phyloP scores from a whole-genome alignment of 2,113 vertebrate genomes.

The Grammomys dolichurus region DNA sequence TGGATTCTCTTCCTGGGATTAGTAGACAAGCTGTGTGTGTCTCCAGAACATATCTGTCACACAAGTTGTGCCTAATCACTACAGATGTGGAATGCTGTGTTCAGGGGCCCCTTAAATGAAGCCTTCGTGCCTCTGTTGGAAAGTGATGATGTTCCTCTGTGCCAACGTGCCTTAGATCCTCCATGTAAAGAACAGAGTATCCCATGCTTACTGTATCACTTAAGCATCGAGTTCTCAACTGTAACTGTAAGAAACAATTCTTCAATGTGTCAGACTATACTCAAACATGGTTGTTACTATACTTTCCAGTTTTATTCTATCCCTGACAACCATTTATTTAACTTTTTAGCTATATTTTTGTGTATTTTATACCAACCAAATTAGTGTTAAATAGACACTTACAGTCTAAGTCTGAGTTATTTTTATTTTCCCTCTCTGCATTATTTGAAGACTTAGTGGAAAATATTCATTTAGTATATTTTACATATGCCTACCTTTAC shows the following conservation, averaged over 20 bases:
- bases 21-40: neutral
- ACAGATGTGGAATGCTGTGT: neutral
- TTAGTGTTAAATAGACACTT: neutral
- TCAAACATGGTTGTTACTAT: neutral
- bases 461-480: neutral
- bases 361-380: constrained; percentile 6
- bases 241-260: neutral
- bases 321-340: neutral
- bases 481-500: neutral
- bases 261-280: neutral
- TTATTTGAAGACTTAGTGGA: neutral
- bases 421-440: constrained; percentile 35
- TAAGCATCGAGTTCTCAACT: neutral
- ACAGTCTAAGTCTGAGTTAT: neutral
- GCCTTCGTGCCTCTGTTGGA: neutral
- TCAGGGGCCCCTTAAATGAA: neutral
- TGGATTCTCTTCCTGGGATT: neutral
- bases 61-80: neutral
- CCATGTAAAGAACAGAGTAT: neutral
- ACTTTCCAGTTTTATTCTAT: neutral
- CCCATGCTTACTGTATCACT: neutral
- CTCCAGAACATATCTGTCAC: neutral
- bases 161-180: neutral
- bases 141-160: neutral
- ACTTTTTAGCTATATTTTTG: constrained; percentile 2